These are phyloP conservation scores for Irena cyanogastra DNA, from an alignment of 2,113 vertebrate genomes.

Conservation along the genomic window DNA sequence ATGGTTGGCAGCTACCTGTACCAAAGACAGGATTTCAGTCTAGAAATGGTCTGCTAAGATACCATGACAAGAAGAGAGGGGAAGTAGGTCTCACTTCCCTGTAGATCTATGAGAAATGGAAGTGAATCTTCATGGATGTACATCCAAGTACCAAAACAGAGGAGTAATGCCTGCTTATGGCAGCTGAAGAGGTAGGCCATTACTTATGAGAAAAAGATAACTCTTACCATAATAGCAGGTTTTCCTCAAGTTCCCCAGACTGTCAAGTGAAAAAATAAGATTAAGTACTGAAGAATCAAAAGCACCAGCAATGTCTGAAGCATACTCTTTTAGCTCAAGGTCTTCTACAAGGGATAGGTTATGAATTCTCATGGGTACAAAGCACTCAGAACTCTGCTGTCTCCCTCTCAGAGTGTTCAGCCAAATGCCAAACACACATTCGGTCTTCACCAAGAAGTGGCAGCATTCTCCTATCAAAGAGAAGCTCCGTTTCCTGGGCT, in stretches of 20 bases:
- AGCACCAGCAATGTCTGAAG: not conserved
- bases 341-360: not conserved
- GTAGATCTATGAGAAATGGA: not conserved
- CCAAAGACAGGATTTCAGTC: not conserved
- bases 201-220: not conserved
- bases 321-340: not conserved
- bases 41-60: not conserved
- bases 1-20: not conserved
- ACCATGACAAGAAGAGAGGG: not conserved
- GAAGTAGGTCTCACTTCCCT: not conserved
- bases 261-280: not conserved
- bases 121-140: not conserved
- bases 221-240: not conserved
- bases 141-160: not conserved
- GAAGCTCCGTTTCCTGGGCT: not conserved
- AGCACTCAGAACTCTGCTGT: not conserved
- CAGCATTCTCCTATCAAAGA: not conserved
- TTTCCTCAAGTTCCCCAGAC: not conserved
- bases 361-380: not conserved
- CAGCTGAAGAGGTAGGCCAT: not conserved
- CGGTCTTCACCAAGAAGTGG: fast-evolving
- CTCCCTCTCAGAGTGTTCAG: not conserved
- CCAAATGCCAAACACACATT: not conserved
- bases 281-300: not conserved
- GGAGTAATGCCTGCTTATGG: fast-evolving